A percentile compares a stretch with the other conserved stretches of the same genome.
These are phyloP conservation scores for Plusia festucae DNA, from an alignment of 2,888 invertebrate genomes.

Conservation along the genomic window DNA sequence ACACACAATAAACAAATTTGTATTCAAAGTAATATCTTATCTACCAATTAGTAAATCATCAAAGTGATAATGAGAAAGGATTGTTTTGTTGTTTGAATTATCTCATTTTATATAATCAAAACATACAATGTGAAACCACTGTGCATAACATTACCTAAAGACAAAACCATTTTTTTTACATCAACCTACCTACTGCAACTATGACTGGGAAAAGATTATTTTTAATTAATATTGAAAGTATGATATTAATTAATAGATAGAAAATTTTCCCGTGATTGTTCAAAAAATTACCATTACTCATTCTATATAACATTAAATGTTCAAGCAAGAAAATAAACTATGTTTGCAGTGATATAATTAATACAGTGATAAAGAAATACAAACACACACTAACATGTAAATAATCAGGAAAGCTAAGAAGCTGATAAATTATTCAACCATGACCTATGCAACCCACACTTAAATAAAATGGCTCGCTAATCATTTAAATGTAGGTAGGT, in stretches of 20 bases:
- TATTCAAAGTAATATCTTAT: background rate
- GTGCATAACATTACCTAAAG: background rate
- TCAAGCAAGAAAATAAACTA: background rate
- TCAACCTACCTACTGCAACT: background rate
- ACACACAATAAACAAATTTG: no score
- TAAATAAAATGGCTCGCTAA: constrained; percentile 36
- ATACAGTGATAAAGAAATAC: constrained; percentile 33
- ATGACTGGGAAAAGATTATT: background rate
- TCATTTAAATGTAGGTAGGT: constrained; percentile 45
- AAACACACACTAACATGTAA: constrained; percentile 34
- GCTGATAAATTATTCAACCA: constrained; percentile 57
- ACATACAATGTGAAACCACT: background rate
- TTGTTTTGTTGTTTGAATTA: constrained; percentile 2
- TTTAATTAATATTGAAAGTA: no score
- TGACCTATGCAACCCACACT: constrained; percentile 58
- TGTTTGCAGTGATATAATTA: constrained; percentile 4
- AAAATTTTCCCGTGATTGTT: no score
- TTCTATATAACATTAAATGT: background rate
- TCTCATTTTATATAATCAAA: background rate
- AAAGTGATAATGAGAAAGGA: background rate
- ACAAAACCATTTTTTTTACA: no score
- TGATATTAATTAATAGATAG: no score
- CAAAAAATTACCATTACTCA: background rate
- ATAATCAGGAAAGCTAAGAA: constrained; percentile 41
- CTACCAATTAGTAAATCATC: background rate